These are phyloP conservation scores for Eubucco bourcierii DNA, from an alignment of 2,113 vertebrate species.

Conservation along the genomic window DNA sequence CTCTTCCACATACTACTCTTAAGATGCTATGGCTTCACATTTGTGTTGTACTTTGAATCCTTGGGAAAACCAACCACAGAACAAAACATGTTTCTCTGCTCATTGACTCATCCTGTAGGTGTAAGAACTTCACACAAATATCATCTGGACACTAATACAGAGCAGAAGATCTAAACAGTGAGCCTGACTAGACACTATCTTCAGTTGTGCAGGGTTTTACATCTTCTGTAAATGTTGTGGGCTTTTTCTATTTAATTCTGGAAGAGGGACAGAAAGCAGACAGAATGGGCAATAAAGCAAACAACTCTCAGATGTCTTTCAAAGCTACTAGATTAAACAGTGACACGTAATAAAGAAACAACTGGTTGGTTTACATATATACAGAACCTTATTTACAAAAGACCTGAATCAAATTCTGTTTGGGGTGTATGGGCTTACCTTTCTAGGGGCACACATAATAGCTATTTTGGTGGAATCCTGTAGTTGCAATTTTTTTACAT, in stretches of 20 bases:
- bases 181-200: neutral
- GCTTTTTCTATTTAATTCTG: neutral
- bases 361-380: neutral
- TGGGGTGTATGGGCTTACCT: neutral
- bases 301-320: neutral
- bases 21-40: neutral
- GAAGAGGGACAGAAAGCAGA: neutral
- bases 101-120: neutral
- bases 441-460: neutral
- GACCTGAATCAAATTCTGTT: neutral
- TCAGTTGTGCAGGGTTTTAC: neutral
- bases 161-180: neutral
- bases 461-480: neutral
- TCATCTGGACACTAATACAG: neutral
- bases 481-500: neutral
- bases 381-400: neutral
- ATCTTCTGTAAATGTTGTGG: neutral
- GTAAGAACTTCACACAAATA: conserved; percentile 6
- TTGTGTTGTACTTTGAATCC: neutral
- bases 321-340: neutral
- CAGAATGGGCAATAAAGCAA: neutral
- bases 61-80: neutral
- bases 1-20: neutral
- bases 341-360: neutral
- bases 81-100: neutral